These are phyloP conservation scores for Poecilus cupreus DNA, from an alignment of 2,888 invertebrate genomes.

Conservation along the genomic window DNA sequence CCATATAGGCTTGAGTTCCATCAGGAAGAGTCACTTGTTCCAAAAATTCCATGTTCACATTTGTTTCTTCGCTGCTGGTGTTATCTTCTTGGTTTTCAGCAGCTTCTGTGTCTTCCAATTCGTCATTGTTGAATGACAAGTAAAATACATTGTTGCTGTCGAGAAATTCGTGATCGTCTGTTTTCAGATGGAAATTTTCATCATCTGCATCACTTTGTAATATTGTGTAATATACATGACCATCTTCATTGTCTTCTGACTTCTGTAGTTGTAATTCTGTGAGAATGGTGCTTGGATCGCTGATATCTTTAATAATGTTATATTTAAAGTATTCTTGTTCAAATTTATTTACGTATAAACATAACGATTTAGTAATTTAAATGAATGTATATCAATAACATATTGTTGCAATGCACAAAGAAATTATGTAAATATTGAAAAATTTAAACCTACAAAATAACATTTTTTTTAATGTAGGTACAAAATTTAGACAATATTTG, in stretches of 20 bases:
- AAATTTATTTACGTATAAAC: neutral
- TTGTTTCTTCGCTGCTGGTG: constrained; percentile 20
- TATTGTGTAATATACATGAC: constrained; percentile 65
- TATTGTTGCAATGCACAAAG: too few species aligned
- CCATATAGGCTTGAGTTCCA: constrained; percentile 58
- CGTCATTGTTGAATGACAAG: constrained; percentile 59
- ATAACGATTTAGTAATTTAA: too few species aligned
- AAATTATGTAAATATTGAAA: neutral
- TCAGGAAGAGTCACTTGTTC: constrained; percentile 58
- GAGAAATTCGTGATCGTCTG: constrained; percentile 61
- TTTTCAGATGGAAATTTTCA: constrained; percentile 66
- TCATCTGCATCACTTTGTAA: constrained; percentile 63
- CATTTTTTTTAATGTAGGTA: neutral
- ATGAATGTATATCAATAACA: too few species aligned
- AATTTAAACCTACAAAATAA: neutral
- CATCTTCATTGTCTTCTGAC: constrained; percentile 56
- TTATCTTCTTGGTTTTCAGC: constrained; percentile 49
- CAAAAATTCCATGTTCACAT: constrained; percentile 53
- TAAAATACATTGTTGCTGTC: constrained; percentile 60
- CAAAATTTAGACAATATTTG: constrained; percentile 45
- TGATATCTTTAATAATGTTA: constrained; percentile 40
- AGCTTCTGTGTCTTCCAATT: constrained; percentile 57
- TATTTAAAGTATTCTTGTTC: neutral
- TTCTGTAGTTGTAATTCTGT: constrained; percentile 47
- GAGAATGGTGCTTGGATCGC: constrained; percentile 36